Conservation (phyloP, 2,113 vertebrate genomes). For the Nycticebus coucang region DNA sequence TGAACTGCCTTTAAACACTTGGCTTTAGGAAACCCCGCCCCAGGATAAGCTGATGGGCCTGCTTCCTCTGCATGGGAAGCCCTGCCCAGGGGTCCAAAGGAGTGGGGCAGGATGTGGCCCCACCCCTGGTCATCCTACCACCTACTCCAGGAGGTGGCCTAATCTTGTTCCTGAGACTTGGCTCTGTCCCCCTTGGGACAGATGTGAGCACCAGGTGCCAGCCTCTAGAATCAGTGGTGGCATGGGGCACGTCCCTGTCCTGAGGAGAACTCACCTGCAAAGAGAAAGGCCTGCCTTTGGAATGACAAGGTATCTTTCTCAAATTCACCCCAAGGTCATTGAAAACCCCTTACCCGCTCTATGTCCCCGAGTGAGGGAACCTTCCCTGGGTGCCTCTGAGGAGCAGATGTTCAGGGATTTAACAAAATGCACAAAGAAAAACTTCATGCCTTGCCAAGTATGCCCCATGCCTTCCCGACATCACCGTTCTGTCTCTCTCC, state of each 20-base stretch:
- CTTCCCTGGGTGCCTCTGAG: not conserved
- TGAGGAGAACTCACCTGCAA: not conserved
- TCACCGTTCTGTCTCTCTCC: not conserved
- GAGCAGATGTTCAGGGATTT: not conserved
- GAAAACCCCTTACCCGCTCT: accelerated
- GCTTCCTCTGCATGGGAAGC: slow-evolving; percentile 67
- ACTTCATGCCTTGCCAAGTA: not conserved
- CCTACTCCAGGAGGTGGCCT: slow-evolving; percentile 51
- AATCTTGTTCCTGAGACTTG: not conserved
- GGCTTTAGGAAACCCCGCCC: slow-evolving; percentile 75
- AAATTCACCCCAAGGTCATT: not conserved
- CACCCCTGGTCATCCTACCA: not conserved
- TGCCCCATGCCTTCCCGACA: not conserved
- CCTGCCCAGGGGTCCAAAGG: not conserved
- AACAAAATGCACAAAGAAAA: not conserved
- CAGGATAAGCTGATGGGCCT: slow-evolving; percentile 66
- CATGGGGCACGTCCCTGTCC: not conserved
- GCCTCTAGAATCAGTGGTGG: not conserved
- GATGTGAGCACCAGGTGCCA: not conserved
- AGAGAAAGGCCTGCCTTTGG: not conserved
- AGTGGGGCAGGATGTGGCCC: slow-evolving; percentile 53
- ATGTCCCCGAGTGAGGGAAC: not conserved
- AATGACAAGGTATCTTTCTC: not conserved
- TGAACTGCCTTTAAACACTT: slow-evolving; percentile 69
- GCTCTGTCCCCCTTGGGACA: not conserved